These are phyloP conservation scores for Pogonomyrmex barbatus DNA, from an alignment of 1,140 invertebrate species.

Conservation along the genomic window DNA sequence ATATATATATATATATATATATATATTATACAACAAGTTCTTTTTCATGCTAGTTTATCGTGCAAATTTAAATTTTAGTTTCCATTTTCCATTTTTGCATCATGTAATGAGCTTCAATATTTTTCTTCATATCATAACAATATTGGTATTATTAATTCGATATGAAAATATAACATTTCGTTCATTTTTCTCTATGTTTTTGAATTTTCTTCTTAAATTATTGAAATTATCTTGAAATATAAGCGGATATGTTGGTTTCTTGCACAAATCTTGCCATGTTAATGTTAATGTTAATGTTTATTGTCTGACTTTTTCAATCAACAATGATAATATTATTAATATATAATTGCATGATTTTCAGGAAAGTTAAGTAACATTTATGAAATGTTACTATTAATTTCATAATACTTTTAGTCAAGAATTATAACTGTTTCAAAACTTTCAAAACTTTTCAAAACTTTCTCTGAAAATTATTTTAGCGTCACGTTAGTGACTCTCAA, in stretches of 20 bases:
- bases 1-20: neutral
- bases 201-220: neutral
- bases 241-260: slow-evolving; percentile 1
- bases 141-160: no score
- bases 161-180: neutral
- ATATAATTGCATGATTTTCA: slow-evolving; percentile 32
- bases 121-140: neutral
- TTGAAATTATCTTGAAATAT: slow-evolving; percentile 12
- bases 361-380: slow-evolving; percentile 10
- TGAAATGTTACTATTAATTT: slow-evolving; percentile 14
- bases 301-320: slow-evolving; percentile 44
- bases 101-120: neutral
- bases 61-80: slow-evolving; percentile 11
- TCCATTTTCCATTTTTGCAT: neutral
- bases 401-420: neutral
- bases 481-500: neutral
- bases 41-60: neutral
- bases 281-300: slow-evolving; percentile 47
- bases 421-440: neutral
- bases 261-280: slow-evolving; percentile 6
- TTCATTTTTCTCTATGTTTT: neutral
- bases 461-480: neutral
- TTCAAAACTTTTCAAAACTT: neutral
- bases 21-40: neutral
- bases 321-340: slow-evolving; percentile 58